phyloP scores from a whole-genome alignment of 1,140 invertebrate genomes.

The Danaus plexippus region DNA sequence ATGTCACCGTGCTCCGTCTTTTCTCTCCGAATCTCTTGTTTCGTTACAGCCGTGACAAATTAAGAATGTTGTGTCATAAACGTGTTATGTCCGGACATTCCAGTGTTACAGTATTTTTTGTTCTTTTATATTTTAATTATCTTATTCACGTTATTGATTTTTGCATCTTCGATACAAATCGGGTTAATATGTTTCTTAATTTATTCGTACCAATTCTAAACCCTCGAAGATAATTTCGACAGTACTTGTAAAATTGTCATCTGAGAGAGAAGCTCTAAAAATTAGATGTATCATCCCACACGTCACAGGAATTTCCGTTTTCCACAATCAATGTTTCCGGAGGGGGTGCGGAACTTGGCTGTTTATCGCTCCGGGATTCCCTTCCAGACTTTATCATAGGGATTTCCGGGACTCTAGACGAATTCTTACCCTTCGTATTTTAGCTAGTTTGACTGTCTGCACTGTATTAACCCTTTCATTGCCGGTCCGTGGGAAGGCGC shows the following conservation, averaged over 20 bases:
- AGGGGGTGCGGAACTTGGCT: conserved; percentile 31
- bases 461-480: conserved; percentile 19
- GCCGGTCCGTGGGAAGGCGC: conserved; percentile 10
- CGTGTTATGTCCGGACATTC: conserved; percentile 17
- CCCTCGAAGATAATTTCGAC: too few species aligned
- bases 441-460: conserved; percentile 38
- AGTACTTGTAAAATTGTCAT: too few species aligned
- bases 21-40: conserved; percentile 12
- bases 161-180: too few species aligned
- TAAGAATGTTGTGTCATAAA: conserved; percentile 17
- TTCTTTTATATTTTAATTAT: conserved; percentile 14
- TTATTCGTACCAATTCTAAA: too few species aligned
- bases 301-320: conserved; percentile 52
- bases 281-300: conserved; percentile 20
- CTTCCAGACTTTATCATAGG: conserved; percentile 55
- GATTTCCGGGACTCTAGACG: conserved; percentile 45
- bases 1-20: conserved; percentile 3
- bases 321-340: conserved; percentile 39
- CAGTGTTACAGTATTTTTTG: conserved; percentile 11
- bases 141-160: too few species aligned
- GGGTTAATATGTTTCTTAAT: too few species aligned
- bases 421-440: conserved; percentile 29
- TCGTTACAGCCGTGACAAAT: conserved; percentile 15
- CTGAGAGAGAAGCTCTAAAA: too few species aligned
- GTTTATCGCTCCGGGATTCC: conserved; percentile 44